Conservation (phyloP, 2,888 invertebrate species). For the Microplitis manilae region DNA sequence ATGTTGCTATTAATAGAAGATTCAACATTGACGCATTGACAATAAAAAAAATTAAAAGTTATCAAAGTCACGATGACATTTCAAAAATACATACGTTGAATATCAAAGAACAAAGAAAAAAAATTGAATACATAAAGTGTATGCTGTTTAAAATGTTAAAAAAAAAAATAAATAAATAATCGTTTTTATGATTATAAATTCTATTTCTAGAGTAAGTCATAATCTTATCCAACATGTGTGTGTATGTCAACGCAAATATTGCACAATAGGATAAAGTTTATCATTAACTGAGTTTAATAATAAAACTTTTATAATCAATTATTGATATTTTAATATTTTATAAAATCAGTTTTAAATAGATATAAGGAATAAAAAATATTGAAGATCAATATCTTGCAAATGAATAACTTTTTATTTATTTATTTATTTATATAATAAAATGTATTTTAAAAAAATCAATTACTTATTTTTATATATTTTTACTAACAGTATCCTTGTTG, state of each 20-base stretch:
- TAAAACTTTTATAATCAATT: not conserved
- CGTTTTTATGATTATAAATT: constrained; percentile 40
- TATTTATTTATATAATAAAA: no score
- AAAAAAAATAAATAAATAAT: constrained; percentile 26
- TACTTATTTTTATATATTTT: no score
- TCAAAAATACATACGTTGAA: constrained; percentile 21
- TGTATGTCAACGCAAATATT: constrained; percentile 37
- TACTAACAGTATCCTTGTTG: no score
- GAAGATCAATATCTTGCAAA: no score
- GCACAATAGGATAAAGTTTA: constrained; percentile 48
- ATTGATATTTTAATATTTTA: no score
- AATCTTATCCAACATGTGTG: constrained; percentile 11
- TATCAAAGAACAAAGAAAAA: constrained; percentile 25
- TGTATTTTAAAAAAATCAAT: no score
- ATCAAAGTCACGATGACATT: not conserved
- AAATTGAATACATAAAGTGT: constrained; percentile 1
- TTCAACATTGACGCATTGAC: not conserved
- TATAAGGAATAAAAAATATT: no score
- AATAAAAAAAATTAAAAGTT: not conserved
- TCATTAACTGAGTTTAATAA: not conserved
- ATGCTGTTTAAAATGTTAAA: not conserved
- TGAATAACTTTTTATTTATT: no score
- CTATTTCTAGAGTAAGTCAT: constrained; percentile 45
- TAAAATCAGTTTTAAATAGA: no score
- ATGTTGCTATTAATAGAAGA: not conserved